Percentiles rank a stretch among this genome's conserved stretches.
Conservation (phyloP, 2,888 invertebrate genomes). For the Acanthopleura granulata region DNA sequence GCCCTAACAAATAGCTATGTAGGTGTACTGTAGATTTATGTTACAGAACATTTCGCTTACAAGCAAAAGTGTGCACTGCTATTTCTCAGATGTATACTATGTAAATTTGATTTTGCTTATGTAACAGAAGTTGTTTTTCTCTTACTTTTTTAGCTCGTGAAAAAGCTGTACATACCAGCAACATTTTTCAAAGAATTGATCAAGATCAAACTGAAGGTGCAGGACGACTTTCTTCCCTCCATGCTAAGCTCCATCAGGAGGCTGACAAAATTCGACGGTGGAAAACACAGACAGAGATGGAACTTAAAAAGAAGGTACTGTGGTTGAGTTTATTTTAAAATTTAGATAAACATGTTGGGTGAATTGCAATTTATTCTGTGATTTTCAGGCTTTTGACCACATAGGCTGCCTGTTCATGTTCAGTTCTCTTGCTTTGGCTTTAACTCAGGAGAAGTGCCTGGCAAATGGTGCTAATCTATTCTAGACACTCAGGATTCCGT, state of each 20-base stretch:
- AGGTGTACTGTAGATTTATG: too few relatives aligned
- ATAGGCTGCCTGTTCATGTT: too few relatives aligned
- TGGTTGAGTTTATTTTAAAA: background rate
- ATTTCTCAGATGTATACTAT: background rate
- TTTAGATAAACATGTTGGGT: background rate
- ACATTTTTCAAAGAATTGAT: background rate
- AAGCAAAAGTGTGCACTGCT: too few relatives aligned
- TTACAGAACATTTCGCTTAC: too few relatives aligned
- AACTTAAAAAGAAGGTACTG: slow-evolving; percentile 60
- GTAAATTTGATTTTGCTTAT: background rate
- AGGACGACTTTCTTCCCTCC: slow-evolving; percentile 52
- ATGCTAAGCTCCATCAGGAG: slow-evolving; percentile 59
- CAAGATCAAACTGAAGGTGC: slow-evolving; percentile 39
- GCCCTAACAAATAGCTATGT: too few relatives aligned
- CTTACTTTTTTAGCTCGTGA: slow-evolving; percentile 2
- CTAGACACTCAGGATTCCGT: background rate
- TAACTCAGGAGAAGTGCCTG: too few relatives aligned
- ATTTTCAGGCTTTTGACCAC: too few relatives aligned
- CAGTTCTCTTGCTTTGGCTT: too few relatives aligned
- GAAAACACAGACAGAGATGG: slow-evolving; percentile 63
- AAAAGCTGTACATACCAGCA: too few relatives aligned
- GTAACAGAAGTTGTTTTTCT: background rate
- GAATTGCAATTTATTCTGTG: too few relatives aligned
- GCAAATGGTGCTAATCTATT: background rate
- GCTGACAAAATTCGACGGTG: slow-evolving; percentile 64